Evolutionary conservation across 2,888 invertebrate species (phyloP), one percentile per base, ranked within the genome.

Genomic region (Microplitis deprimator): DNA sequence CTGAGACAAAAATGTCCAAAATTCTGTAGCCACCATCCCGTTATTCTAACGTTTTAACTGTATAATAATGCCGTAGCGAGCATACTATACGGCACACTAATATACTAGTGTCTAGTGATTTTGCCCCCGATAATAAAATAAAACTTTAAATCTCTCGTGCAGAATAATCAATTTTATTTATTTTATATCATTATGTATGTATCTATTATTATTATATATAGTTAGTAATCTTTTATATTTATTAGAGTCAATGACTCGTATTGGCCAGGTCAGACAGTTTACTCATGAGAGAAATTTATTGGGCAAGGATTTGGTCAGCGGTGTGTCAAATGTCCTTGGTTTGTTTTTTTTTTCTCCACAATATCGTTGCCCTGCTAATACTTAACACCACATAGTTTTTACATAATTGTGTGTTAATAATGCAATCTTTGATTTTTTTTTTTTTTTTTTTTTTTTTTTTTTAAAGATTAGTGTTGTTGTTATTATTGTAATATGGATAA

Each of bases 31-130:
- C 38, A 75, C 61, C 40, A 79, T 77, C 84, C 87, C 87, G 86
- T 87, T 87, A 87, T 83, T 68, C 83, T 83, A 85, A 83, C 84
- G 83, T 78, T 83, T 50, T 87, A 87, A 87, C 87, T 85, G 87
- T 87, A 86, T 79, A 85, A 84, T 83, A 78, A 81, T 86, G 82
- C 79, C 80, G 82, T 29, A 29, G 29, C 29, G 29, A 29, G 29
- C 82, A 83, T 67, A 75, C 71, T 71, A 75, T 29, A 61, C 20
- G 38, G 20, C 61, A 74, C 68, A 76, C 78, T 41, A 77, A 67
- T 77, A 75, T 41, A 77, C 70, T 77, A 78, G 74, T 80, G 74
- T 76, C 70, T 73, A 76, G 75, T 74, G 79, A 73, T 77, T 71
- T 65, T 77, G 69, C 64, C 77, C 61, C n/a, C 69, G 60, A 73